Evolutionary conservation across 2,888 invertebrate species (phyloP).

Genomic region (Augochlorella aurata): DNA sequence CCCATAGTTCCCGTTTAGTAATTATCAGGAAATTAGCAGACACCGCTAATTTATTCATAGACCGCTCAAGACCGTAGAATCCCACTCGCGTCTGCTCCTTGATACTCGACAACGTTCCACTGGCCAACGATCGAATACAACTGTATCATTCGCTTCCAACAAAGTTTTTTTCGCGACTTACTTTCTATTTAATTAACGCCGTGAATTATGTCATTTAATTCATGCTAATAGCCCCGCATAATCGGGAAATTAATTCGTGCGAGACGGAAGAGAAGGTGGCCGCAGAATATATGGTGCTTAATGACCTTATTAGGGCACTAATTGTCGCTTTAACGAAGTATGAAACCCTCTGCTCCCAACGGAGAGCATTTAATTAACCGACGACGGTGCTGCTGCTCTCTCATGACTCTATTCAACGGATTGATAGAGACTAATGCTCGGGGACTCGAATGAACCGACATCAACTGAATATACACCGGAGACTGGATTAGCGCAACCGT

Average conservation of each 20-base stretch:
- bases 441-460: neutral
- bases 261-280: constrained; percentile 25
- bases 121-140: neutral
- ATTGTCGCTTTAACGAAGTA: constrained; percentile 74
- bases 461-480: neutral
- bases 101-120: neutral
- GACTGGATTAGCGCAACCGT: neutral
- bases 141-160: neutral
- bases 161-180: neutral
- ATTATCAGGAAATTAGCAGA: constrained; percentile 1
- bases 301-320: constrained; percentile 74
- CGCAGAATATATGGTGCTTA: constrained; percentile 63
- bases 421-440: constrained; percentile 3
- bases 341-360: constrained; percentile 56
- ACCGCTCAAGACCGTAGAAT: neutral
- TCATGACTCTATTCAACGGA: constrained; percentile 60
- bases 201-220: constrained; percentile 13
- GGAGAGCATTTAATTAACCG: constrained; percentile 54
- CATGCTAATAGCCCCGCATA: constrained; percentile 43
- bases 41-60: constrained; percentile 9
- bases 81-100: neutral
- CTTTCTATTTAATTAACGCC: constrained; percentile 24
- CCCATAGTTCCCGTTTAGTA: neutral
- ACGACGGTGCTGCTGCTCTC: constrained; percentile 35
- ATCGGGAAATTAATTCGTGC: constrained; percentile 49